Evolutionary conservation across 2,797 vertebrate genomes (phyloP).

Genomic region (Notamacropus eugenii): DNA sequence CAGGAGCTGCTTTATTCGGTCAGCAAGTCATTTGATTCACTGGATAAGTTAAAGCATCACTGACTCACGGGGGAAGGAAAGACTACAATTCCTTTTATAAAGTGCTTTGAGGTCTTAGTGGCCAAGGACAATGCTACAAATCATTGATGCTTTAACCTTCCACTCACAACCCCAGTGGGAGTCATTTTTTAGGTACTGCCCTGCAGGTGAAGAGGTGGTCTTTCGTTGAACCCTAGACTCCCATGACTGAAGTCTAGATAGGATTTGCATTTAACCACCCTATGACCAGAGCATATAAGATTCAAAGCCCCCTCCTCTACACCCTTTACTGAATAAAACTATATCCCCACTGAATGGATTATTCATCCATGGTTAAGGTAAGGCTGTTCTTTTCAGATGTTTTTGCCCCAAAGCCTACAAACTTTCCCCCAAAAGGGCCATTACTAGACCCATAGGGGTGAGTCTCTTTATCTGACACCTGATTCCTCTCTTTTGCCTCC

Average conservation of each 20-base stretch:
- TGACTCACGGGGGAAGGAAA: neutral
- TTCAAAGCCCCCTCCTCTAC: neutral
- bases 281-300: neutral
- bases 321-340: neutral
- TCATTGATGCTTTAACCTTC: neutral
- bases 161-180: neutral
- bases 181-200: neutral
- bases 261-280: neutral
- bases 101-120: neutral
- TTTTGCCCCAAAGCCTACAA: too few relatives aligned
- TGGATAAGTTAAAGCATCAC: neutral
- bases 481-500: neutral
- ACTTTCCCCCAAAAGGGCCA: too few relatives aligned
- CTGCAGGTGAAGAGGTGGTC: neutral
- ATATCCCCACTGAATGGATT: neutral
- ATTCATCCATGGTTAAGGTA: too few relatives aligned
- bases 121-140: neutral
- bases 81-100: neutral
- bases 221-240: neutral
- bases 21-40: neutral
- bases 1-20: neutral
- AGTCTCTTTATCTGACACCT: neutral
- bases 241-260: neutral
- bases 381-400: too few relatives aligned
- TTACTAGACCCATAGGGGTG: too few relatives aligned